Conservation (phyloP, 2,797 vertebrate genomes). For the Pantherophis vulpinus region DNA sequence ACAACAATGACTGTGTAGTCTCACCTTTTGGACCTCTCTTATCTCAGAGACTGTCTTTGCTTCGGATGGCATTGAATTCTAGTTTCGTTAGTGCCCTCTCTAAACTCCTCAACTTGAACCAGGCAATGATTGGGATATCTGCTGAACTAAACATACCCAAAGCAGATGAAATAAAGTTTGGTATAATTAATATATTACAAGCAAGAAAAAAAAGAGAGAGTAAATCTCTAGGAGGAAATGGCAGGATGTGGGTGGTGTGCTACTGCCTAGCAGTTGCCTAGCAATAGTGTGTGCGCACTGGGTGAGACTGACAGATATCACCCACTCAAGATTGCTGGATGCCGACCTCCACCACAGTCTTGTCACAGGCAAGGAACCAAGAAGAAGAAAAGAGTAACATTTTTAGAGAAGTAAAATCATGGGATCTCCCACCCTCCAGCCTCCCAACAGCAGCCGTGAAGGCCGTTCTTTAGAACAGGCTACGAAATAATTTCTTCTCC, state of each 20-base stretch:
- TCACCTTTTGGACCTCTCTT: neutral
- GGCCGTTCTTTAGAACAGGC: neutral
- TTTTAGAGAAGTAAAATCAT: constrained; percentile 7
- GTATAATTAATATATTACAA: constrained; percentile 62
- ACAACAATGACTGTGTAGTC: neutral
- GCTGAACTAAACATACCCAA: constrained; percentile 41
- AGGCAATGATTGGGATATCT: constrained; percentile 36
- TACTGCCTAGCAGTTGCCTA: constrained; percentile 64
- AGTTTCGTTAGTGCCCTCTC: neutral
- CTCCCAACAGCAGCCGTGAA: neutral
- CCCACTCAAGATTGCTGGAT: constrained; percentile 68
- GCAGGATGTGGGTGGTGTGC: constrained; percentile 62
- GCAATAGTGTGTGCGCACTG: constrained; percentile 64
- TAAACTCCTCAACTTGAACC: constrained; percentile 17
- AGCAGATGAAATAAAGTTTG: constrained; percentile 62
- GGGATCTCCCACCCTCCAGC: constrained; percentile 19
- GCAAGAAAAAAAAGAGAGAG: constrained; percentile 49
- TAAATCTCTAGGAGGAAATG: constrained; percentile 69
- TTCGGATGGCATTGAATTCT: neutral
- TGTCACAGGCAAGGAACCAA: constrained; percentile 33
- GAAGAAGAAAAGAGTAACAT: constrained; percentile 27
- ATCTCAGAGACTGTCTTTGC: neutral
- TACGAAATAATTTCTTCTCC: neutral
- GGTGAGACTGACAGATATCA: constrained; percentile 69
- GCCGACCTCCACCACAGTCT: constrained; percentile 55